A percentile compares a stretch with the other conserved stretches of the same genome.
Evolutionary conservation across 1,140 invertebrate species (phyloP).

Genomic region (Brachionus manjavacas): DNA sequence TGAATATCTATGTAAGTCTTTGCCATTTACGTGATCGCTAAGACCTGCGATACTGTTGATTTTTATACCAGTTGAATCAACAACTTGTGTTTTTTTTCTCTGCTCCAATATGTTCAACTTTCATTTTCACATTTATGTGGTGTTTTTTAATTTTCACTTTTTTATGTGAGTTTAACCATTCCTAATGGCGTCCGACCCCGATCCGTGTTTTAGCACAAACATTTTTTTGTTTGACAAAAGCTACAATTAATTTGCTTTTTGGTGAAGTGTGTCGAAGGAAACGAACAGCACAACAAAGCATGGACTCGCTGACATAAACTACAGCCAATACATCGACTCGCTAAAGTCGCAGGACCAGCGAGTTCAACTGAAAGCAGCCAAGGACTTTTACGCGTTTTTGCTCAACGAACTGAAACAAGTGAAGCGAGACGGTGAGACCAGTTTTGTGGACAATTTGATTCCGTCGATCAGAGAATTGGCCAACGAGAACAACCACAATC

Average conservation of each 20-base stretch:
- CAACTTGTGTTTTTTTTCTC: no score
- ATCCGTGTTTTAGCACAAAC: no score
- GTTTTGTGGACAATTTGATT: constrained; percentile 16
- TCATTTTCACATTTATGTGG: no score
- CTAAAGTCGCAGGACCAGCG: constrained; percentile 9
- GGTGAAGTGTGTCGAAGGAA: not conserved
- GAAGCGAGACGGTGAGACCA: constrained; percentile 26
- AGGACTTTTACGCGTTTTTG: constrained; percentile 27
- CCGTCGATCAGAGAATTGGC: constrained; percentile 25
- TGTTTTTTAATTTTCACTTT: no score
- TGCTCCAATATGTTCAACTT: no score
- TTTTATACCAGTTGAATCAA: no score
- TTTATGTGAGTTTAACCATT: no score
- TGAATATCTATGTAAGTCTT: no score
- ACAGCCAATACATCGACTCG: not conserved
- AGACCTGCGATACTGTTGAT: no score
- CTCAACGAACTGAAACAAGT: constrained; percentile 29
- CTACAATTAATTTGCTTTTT: not conserved
- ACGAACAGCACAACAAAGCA: not conserved
- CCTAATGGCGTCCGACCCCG: no score
- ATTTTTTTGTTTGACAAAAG: no score
- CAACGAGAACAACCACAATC: constrained; percentile 24
- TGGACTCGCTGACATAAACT: constrained; percentile 6
- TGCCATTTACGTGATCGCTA: no score
- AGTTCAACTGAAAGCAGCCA: constrained; percentile 34